Percentiles rank a stretch among this genome's conserved stretches.
Evolutionary conservation across 2,113 vertebrate genomes (phyloP).

Genomic region (Pleuronectes platessa): DNA sequence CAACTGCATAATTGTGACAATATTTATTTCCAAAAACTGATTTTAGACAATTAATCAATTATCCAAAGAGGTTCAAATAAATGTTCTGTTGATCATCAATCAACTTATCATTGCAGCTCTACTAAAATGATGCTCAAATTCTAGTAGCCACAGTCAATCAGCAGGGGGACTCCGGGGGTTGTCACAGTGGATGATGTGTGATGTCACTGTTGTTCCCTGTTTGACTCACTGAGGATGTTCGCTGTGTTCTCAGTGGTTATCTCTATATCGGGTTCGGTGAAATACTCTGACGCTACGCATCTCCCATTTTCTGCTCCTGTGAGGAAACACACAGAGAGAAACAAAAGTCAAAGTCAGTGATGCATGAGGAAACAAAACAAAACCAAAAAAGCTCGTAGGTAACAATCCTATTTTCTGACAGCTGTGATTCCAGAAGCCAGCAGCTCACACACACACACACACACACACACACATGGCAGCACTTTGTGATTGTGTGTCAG

Average conservation of each 20-base stretch:
- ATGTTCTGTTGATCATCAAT: background rate
- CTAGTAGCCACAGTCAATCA: constrained; percentile 24
- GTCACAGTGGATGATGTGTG: background rate
- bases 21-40: too few species aligned
- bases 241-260: constrained; percentile 95
- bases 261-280: constrained; percentile 91
- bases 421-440: constrained; percentile 38
- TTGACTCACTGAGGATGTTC: constrained; percentile 92
- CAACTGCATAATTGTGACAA: background rate
- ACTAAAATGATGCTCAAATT: background rate
- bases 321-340: constrained; percentile 28
- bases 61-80: background rate
- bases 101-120: background rate
- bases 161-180: constrained; percentile 36
- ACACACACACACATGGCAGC: too few species aligned
- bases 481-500: background rate
- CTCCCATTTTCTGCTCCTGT: constrained; percentile 91
- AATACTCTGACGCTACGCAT: constrained; percentile 93
- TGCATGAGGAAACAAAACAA: constrained; percentile 39
- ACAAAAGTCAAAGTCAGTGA: constrained; percentile 23
- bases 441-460: background rate
- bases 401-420: constrained; percentile 55
- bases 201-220: background rate
- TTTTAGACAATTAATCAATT: background rate
- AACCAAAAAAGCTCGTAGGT: constrained; percentile 28